Conservation (phyloP, 2,797 vertebrate genomes). For the Fistularia commersonii region DNA sequence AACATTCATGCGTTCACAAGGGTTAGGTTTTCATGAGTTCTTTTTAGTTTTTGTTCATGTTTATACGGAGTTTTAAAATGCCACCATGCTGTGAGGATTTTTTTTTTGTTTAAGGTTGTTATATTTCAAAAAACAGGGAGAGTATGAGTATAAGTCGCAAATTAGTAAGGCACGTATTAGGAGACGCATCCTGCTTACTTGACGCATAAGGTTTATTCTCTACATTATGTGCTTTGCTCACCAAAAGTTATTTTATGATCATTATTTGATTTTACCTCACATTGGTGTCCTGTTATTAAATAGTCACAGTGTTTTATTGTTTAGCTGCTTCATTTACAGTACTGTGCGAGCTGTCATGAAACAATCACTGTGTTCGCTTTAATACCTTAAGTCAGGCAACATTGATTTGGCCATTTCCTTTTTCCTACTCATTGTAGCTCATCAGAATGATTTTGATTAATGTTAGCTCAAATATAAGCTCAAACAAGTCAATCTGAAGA, state of each 20-base stretch:
- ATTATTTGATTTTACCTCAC: background rate
- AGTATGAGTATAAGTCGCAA: background rate
- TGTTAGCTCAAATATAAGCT: no score
- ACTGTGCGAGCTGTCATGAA: no score
- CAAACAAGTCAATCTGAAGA: no score
- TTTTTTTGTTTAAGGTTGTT: background rate
- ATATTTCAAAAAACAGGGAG: conserved; percentile 11
- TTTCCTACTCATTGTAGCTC: no score
- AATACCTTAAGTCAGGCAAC: background rate
- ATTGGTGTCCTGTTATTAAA: background rate
- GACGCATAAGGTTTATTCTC: conserved; percentile 21
- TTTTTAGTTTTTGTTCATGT: conserved; percentile 14
- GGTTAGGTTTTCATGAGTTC: conserved; percentile 26
- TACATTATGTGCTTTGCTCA: conserved; percentile 18
- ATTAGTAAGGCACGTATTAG: background rate
- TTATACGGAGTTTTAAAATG: background rate
- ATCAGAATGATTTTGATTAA: no score
- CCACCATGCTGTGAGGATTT: no score
- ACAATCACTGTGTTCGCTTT: conserved; percentile 14
- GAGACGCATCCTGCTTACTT: conserved; percentile 10
- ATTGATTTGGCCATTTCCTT: no score
- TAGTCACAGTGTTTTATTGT: conserved; percentile 4
- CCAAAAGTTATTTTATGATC: conserved; percentile 6
- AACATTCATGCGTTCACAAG: conserved; percentile 29
- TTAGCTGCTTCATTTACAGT: no score